A percentile compares a stretch with the other conserved stretches of the same genome.
phyloP scores from a whole-genome alignment of 2,888 invertebrate species.

The Melanargia galathea region DNA sequence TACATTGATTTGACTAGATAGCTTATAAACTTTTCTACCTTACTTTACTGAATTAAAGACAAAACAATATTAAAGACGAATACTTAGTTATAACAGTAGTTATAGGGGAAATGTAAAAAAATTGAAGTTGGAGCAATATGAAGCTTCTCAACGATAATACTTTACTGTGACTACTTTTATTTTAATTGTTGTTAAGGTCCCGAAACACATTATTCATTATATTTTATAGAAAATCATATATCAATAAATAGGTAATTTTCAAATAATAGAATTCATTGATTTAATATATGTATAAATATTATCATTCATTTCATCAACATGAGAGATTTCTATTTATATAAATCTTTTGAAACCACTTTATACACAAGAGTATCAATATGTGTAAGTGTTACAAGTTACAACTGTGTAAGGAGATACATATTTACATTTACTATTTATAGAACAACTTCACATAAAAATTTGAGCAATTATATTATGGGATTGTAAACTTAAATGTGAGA shows the following conservation, averaged over 20 bases:
- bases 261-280: slow-evolving; percentile 8
- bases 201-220: slow-evolving; percentile 13
- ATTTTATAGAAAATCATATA: slow-evolving; percentile 3
- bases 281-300: slow-evolving; percentile 1
- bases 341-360: slow-evolving; percentile 3
- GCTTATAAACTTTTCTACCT: background rate
- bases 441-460: slow-evolving; percentile 10
- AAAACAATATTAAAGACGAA: too few relatives aligned
- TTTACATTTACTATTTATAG: slow-evolving; percentile 10
- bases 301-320: background rate
- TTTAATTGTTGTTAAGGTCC: slow-evolving; percentile 16
- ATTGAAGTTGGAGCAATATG: background rate
- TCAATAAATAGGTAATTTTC: background rate
- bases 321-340: slow-evolving; percentile 3
- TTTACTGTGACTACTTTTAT: background rate
- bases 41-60: background rate
- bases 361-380: slow-evolving; percentile 4
- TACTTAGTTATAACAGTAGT: too few relatives aligned
- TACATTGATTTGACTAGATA: slow-evolving; percentile 29
- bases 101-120: background rate
- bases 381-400: background rate
- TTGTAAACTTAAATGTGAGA: background rate
- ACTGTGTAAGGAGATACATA: slow-evolving; percentile 12
- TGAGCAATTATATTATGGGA: slow-evolving; percentile 18
- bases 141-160: slow-evolving; percentile 10